These are phyloP conservation scores for Diuraphis noxia DNA, from an alignment of 1,140 invertebrate genomes.

Conservation along the genomic window DNA sequence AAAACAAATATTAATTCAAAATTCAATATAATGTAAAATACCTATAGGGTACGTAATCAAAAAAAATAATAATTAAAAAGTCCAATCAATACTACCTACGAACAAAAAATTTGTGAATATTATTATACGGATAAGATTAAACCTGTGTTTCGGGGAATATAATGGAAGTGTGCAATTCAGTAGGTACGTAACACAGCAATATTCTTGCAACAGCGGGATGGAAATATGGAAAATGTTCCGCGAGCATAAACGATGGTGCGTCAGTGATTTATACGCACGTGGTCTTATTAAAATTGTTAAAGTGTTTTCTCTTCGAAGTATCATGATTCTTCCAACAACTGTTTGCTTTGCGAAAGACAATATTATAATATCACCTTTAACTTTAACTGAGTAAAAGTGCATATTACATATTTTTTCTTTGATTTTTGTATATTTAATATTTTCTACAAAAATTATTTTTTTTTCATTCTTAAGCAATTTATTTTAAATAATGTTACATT, in stretches of 20 bases:
- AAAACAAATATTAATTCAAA: too few species aligned
- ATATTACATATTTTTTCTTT: too few species aligned
- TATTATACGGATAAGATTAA: not conserved
- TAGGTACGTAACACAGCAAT: not conserved
- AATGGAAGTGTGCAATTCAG: slow-evolving; percentile 1
- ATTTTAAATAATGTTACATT: too few species aligned
- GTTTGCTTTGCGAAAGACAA: not conserved
- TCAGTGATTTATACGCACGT: slow-evolving; percentile 29
- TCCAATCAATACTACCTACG: not conserved
- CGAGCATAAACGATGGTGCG: not conserved
- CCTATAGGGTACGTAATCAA: too few species aligned
- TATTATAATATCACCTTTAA: not conserved
- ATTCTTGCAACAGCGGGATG: slow-evolving; percentile 1
- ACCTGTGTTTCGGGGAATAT: not conserved
- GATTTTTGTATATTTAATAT: too few species aligned
- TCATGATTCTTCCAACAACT: not conserved
- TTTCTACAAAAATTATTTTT: too few species aligned
- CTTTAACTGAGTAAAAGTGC: too few species aligned
- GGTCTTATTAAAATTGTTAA: slow-evolving; percentile 11
- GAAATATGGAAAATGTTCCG: slow-evolving; percentile 21
- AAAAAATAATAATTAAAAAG: not conserved
- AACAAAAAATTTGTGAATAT: not conserved
- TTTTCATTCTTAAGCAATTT: too few species aligned
- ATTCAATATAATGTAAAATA: too few species aligned
- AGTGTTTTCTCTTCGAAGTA: not conserved